Evolutionary conservation across 2,888 invertebrate species (phyloP).

Genomic region (Yponomeuta plumbellus): DNA sequence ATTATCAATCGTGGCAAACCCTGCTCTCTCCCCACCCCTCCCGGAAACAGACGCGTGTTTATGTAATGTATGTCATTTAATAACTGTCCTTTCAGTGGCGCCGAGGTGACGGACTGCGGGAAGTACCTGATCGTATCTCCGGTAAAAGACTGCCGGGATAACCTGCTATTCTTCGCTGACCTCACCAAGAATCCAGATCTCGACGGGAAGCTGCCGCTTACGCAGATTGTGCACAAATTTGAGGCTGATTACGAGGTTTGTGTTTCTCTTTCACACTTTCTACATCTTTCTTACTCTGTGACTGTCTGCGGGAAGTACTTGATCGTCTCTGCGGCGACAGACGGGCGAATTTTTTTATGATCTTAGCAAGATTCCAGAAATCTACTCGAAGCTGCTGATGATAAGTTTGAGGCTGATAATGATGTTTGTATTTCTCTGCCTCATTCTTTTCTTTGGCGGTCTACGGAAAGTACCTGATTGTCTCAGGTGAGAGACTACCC

Average conservation of each 20-base stretch:
- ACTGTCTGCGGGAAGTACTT: conserved; percentile 95
- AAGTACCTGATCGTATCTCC: conserved; percentile 90
- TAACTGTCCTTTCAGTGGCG: conserved; percentile 77
- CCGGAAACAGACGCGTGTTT: too few relatives aligned
- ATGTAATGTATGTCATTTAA: too few relatives aligned
- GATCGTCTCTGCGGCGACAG: conserved; percentile 87
- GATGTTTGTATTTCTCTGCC: conserved; percentile 76
- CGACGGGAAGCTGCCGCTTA: conserved; percentile 79
- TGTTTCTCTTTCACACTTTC: not conserved
- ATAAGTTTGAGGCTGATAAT: conserved; percentile 94
- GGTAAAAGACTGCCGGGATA: conserved; percentile 93
- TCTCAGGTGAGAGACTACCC: conserved; percentile 91
- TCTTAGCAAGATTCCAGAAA: conserved; percentile 79
- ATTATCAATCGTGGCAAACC: too few relatives aligned
- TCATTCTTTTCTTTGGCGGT: conserved; percentile 77
- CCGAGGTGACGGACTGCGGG: conserved; percentile 93
- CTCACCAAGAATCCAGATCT: conserved; percentile 81
- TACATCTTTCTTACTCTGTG: conserved; percentile 41
- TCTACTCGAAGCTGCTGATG: conserved; percentile 82
- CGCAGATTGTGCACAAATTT: conserved; percentile 90
- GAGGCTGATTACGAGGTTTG: conserved; percentile 95
- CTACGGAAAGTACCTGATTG: conserved; percentile 92
- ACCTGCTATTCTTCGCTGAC: conserved; percentile 90
- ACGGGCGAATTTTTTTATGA: conserved; percentile 93
- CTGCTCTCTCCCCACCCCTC: too few relatives aligned